Conservation (phyloP, 2,797 vertebrate genomes). For the Pipistrellus nathusii region DNA sequence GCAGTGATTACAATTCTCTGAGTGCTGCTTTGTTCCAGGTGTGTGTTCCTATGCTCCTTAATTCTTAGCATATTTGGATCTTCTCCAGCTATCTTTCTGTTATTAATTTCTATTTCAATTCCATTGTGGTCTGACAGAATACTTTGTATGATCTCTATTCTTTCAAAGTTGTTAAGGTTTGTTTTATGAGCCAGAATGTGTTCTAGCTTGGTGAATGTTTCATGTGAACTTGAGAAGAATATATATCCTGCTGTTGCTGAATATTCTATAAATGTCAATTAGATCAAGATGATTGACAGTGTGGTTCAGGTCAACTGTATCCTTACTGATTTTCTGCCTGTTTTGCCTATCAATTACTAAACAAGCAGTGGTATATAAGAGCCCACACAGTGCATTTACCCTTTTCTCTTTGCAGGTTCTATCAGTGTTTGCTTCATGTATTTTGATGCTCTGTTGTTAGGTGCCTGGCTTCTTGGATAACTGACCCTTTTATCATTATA, state of each 20-base stretch:
- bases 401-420: constrained; percentile 24
- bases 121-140: neutral
- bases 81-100: neutral
- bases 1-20: neutral
- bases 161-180: constrained; percentile 11
- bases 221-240: constrained; percentile 1
- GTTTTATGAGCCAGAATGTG: constrained; percentile 42
- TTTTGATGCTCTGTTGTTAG: constrained; percentile 28
- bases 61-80: neutral
- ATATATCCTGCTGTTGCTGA: neutral
- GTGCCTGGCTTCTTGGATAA: neutral
- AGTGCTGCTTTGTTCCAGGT: neutral
- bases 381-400: neutral
- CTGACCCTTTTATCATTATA: neutral
- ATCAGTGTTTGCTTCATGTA: neutral
- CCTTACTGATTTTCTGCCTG: constrained; percentile 36
- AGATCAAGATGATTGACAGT: constrained; percentile 53
- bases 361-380: neutral
- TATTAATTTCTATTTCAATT: constrained; percentile 40
- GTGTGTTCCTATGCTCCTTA: neutral
- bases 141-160: neutral
- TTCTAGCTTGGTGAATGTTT: neutral
- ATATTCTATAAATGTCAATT: constrained; percentile 48
- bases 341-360: constrained; percentile 41
- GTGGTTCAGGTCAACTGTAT: constrained; percentile 24